Percentiles rank a stretch among this genome's conserved stretches.
phyloP scores from a whole-genome alignment of 2,888 invertebrate species.

The Poecilus cupreus region DNA sequence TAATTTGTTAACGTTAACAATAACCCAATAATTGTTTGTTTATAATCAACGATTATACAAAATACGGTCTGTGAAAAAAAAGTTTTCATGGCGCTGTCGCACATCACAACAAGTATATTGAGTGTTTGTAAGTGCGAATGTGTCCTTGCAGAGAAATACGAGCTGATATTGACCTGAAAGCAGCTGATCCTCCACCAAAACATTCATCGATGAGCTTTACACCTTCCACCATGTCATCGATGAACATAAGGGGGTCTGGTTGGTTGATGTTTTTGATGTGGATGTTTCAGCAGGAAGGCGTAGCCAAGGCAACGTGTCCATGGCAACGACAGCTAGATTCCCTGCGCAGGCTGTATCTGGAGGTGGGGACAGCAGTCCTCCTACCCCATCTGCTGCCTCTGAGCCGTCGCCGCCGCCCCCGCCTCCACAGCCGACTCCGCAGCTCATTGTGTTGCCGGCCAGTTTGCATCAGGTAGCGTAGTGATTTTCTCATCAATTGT shows the following conservation, averaged over 20 bases:
- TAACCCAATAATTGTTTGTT: too few relatives aligned
- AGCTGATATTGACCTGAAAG: conserved; percentile 23
- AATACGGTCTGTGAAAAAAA: too few relatives aligned
- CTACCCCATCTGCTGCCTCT: conserved; percentile 71
- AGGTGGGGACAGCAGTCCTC: conserved; percentile 74
- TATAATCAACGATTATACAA: too few relatives aligned
- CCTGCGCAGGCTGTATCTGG: conserved; percentile 75
- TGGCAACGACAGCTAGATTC: conserved; percentile 77
- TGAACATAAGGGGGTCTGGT: conserved; percentile 53
- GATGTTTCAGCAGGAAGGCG: conserved; percentile 71
- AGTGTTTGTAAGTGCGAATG: not conserved
- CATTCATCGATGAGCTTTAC: conserved; percentile 51
- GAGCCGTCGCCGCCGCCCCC: conserved; percentile 67
- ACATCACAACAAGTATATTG: not conserved
- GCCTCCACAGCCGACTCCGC: conserved; percentile 71
- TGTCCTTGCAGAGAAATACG: not conserved
- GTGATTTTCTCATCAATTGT: conserved; percentile 61
- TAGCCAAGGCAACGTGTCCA: conserved; percentile 72
- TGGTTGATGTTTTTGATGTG: conserved; percentile 61
- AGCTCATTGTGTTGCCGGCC: conserved; percentile 73
- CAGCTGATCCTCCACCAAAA: not conserved
- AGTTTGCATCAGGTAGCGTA: conserved; percentile 72
- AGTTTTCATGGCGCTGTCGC: too few relatives aligned
- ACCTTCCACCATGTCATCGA: conserved; percentile 57
- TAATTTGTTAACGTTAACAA: too few relatives aligned